phyloP scores from a whole-genome alignment of 2,113 vertebrate species.

The Oceanites oceanicus region DNA sequence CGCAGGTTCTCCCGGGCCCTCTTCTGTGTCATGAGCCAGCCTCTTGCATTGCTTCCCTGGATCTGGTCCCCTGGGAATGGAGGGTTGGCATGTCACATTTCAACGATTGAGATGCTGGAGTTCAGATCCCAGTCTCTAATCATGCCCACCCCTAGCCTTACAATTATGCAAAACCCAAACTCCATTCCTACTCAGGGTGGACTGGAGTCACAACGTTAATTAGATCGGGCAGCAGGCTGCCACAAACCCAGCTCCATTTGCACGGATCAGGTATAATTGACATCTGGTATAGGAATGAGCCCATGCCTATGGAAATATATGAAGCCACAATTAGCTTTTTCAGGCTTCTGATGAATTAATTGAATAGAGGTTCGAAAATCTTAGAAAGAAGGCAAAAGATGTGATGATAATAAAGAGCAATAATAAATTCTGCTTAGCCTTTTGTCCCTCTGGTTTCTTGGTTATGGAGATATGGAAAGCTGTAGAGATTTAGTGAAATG shows the following conservation, averaged over 20 bases:
- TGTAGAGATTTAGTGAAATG: constrained; percentile 35
- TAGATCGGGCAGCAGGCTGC: not conserved
- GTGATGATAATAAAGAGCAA: not conserved
- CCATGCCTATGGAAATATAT: not conserved
- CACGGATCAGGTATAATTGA: not conserved
- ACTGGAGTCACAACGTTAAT: not conserved
- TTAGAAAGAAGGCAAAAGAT: constrained; percentile 19
- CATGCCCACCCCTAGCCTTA: not conserved
- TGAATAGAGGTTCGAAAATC: constrained; percentile 22
- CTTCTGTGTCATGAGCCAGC: not conserved
- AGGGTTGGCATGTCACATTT: not conserved
- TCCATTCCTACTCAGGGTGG: not conserved
- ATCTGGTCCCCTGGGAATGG: not conserved
- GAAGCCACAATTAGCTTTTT: not conserved
- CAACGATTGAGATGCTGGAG: not conserved
- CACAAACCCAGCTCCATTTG: not conserved
- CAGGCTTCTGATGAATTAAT: constrained; percentile 29
- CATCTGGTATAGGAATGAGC: not conserved
- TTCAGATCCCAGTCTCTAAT: not conserved
- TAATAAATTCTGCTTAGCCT: constrained; percentile 32
- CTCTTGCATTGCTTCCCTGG: too few species aligned
- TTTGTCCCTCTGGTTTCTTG: not conserved
- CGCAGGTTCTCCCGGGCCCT: not conserved
- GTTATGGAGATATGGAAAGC: not conserved
- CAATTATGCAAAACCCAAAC: not conserved